Evolutionary conservation across 2,888 invertebrate species (phyloP).

Genomic region (Eristalis intricaria): DNA sequence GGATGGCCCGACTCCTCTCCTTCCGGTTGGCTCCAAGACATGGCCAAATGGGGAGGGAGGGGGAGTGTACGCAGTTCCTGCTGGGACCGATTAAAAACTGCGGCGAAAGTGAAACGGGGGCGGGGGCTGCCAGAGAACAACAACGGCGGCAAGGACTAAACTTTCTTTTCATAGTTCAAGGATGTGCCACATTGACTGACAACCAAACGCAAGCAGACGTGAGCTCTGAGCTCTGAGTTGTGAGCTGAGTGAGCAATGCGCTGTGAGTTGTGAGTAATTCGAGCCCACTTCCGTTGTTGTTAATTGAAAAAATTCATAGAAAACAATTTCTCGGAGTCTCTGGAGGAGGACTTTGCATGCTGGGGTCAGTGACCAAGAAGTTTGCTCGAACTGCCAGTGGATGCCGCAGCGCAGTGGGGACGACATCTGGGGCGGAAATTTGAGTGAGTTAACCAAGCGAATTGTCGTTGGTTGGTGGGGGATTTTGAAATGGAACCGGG

Average conservation of each 20-base stretch:
- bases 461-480: background rate
- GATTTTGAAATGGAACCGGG: background rate
- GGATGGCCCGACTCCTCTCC: constrained; percentile 9
- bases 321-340: background rate
- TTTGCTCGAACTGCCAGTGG: background rate
- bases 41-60: background rate
- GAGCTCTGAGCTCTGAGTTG: background rate
- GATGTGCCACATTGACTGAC: constrained; percentile 70
- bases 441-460: background rate
- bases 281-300: constrained; percentile 57
- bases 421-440: background rate
- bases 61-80: constrained; percentile 28
- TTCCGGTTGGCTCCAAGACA: constrained; percentile 24
- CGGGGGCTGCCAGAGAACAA: background rate
- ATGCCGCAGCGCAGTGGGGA: background rate
- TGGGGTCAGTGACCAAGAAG: background rate
- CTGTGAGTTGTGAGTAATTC: constrained; percentile 31
- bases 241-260: too few relatives aligned
- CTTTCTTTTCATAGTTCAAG: constrained; percentile 41
- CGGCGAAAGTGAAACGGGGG: constrained; percentile 6
- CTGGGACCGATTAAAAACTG: constrained; percentile 63
- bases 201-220: constrained; percentile 19
- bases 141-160: constrained; percentile 15
- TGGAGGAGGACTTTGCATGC: background rate
- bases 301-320: constrained; percentile 44